A percentile compares a stretch with the other conserved stretches of the same genome.
These are phyloP conservation scores for Cynodonichthys magdalenae DNA, from an alignment of 2,797 vertebrate genomes.

Conservation along the genomic window DNA sequence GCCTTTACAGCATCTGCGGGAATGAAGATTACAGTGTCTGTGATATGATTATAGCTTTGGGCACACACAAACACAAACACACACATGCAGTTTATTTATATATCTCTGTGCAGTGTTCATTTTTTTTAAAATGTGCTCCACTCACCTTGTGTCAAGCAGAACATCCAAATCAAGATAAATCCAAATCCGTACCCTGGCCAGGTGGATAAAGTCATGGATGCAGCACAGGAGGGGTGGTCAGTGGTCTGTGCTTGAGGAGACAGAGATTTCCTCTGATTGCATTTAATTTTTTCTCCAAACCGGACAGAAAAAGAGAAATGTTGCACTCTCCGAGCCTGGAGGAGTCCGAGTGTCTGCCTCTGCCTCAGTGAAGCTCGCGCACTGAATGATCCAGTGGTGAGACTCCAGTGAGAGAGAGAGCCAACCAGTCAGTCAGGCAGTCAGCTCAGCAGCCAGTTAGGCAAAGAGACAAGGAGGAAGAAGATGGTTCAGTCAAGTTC, in stretches of 20 bases:
- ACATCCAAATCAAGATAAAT: slow-evolving; percentile 73
- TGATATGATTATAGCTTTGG: slow-evolving; percentile 14
- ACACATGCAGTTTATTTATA: neutral
- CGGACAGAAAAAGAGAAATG: slow-evolving; percentile 46
- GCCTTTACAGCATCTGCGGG: neutral
- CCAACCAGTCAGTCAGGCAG: slow-evolving; percentile 68
- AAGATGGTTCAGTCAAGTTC: slow-evolving; percentile 58
- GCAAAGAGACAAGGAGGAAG: slow-evolving; percentile 59
- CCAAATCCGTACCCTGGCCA: slow-evolving; percentile 78
- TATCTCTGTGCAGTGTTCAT: neutral
- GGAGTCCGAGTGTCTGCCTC: slow-evolving; percentile 38
- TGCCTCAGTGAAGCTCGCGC: slow-evolving; percentile 51
- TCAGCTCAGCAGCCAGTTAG: slow-evolving; percentile 72
- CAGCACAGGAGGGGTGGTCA: slow-evolving; percentile 66
- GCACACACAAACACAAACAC: neutral
- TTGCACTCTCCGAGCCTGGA: slow-evolving; percentile 46
- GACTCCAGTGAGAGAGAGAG: slow-evolving; percentile 65
- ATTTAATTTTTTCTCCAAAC: slow-evolving; percentile 58
- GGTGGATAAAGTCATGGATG: slow-evolving; percentile 83
- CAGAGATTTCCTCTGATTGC: slow-evolving; percentile 57
- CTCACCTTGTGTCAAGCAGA: slow-evolving; percentile 79
- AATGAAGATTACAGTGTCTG: slow-evolving; percentile 16
- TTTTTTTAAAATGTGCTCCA: slow-evolving; percentile 15
- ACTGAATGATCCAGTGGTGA: slow-evolving; percentile 57
- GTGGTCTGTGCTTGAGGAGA: slow-evolving; percentile 55